A percentile compares a stretch with the other conserved stretches of the same genome.
These are phyloP conservation scores for Danio tinwini DNA, from an alignment of 2,797 vertebrate species.

Conservation along the genomic window DNA sequence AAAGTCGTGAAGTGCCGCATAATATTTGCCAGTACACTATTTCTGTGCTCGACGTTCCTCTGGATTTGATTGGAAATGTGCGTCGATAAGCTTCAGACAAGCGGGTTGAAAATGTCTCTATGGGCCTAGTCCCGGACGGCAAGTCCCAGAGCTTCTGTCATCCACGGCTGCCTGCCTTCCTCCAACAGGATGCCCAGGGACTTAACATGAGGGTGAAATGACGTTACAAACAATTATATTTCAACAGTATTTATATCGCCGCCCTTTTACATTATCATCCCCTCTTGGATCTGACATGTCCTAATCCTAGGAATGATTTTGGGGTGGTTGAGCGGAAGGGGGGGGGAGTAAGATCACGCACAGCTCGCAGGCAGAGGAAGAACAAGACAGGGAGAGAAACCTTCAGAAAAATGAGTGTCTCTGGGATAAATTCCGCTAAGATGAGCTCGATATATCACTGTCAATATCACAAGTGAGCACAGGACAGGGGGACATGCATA, in stretches of 20 bases:
- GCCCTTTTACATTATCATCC: slow-evolving; percentile 84
- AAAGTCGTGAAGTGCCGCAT: slow-evolving; percentile 25
- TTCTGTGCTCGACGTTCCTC: slow-evolving; percentile 9
- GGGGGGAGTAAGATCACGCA: slow-evolving; percentile 40
- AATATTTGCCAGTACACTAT: slow-evolving; percentile 36
- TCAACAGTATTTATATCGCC: slow-evolving; percentile 87
- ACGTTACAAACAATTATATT: slow-evolving; percentile 92
- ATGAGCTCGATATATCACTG: slow-evolving; percentile 98
- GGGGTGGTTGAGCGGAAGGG: slow-evolving; percentile 20
- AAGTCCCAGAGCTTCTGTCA: slow-evolving; percentile 89
- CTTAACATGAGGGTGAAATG: slow-evolving; percentile 81
- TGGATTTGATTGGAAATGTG: slow-evolving; percentile 30
- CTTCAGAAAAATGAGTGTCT: slow-evolving; percentile 91
- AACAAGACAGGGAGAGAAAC: slow-evolving; percentile 74
- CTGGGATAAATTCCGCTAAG: slow-evolving; percentile 87
- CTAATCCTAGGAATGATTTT: slow-evolving; percentile 80
- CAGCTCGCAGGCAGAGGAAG: slow-evolving; percentile 48
- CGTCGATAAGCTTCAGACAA: slow-evolving; percentile 51
- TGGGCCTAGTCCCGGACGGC: slow-evolving; percentile 71
- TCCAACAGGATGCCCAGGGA: slow-evolving; percentile 83
- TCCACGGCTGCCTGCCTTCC: slow-evolving; percentile 86
- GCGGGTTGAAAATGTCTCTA: slow-evolving; percentile 61
- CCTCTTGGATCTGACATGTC: slow-evolving; percentile 80
- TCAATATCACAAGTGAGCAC: slow-evolving; percentile 89
- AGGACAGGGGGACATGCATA: slow-evolving; percentile 91